Conservation (phyloP, 2,113 vertebrate species). For the Cryptoleucopteryx plumbea region DNA sequence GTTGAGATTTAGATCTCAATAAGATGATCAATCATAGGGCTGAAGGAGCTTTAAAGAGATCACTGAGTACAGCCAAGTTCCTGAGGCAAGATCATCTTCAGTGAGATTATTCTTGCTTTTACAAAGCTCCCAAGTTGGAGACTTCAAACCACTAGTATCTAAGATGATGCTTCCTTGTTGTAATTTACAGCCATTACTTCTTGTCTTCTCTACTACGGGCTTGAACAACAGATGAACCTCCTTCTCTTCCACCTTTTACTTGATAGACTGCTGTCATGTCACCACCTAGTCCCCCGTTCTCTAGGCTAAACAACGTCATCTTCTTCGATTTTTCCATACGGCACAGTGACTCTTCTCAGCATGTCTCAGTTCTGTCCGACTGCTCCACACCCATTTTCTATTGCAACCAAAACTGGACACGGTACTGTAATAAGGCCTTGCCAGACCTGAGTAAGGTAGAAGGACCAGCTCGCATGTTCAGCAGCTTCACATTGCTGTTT, state of each 20-base stretch:
- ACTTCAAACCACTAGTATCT: neutral
- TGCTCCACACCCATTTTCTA: neutral
- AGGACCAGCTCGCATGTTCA: neutral
- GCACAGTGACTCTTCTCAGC: neutral
- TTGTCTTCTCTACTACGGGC: neutral
- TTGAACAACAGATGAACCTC: neutral
- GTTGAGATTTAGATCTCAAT: neutral
- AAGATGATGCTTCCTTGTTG: neutral
- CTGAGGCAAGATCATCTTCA: neutral
- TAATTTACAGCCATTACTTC: neutral
- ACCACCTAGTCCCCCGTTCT: neutral
- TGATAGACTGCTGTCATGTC: neutral
- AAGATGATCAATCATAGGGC: neutral
- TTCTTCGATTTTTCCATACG: neutral
- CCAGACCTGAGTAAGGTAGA: neutral
- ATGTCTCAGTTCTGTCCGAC: neutral
- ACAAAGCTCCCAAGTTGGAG: neutral
- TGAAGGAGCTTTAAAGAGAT: neutral
- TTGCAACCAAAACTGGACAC: rapidly evolving
- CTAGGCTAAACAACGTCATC: neutral
- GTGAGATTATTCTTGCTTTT: neutral
- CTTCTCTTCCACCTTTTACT: neutral
- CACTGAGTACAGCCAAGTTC: neutral
- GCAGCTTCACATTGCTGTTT: neutral
- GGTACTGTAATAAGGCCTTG: neutral